Evolutionary conservation across 2,797 vertebrate genomes (phyloP).

Genomic region (Limnodromus scolopaceus): DNA sequence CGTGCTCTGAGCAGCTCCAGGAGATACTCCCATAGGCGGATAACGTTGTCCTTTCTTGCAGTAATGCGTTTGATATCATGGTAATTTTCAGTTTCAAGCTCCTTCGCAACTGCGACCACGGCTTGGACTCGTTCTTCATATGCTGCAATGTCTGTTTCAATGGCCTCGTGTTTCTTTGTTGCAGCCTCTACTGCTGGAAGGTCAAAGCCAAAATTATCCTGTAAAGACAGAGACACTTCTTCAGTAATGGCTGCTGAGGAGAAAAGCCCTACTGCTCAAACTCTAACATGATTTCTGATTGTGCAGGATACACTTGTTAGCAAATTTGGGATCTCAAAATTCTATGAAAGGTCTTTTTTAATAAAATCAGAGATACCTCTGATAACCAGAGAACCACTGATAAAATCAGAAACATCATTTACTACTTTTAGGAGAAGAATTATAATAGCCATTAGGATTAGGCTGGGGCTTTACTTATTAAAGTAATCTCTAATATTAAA

Average conservation of each 20-base stretch:
- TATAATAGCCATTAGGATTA: background rate
- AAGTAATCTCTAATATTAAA: background rate
- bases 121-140: slow-evolving; percentile 95
- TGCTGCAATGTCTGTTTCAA: slow-evolving; percentile 93
- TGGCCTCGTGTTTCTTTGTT: slow-evolving; percentile 95
- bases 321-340: background rate
- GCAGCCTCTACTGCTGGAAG: slow-evolving; percentile 94
- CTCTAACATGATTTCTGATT: background rate
- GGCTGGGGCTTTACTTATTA: background rate
- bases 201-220: slow-evolving; percentile 97
- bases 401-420: background rate
- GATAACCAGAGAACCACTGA: background rate
- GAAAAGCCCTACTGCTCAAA: background rate
- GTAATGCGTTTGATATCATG: slow-evolving; percentile 93
- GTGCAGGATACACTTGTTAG: background rate
- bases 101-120: slow-evolving; percentile 89
- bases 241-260: background rate
- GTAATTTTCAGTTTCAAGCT: slow-evolving; percentile 93
- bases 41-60: slow-evolving; percentile 93
- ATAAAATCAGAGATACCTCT: background rate
- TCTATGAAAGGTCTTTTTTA: background rate
- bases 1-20: slow-evolving; percentile 93
- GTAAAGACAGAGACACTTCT: slow-evolving; percentile 16
- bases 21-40: slow-evolving; percentile 96
- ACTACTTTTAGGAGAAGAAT: background rate